Base-by-base conservation (phyloP, 1,140 invertebrate species). In the Luehdorfia chinensis region DNA sequence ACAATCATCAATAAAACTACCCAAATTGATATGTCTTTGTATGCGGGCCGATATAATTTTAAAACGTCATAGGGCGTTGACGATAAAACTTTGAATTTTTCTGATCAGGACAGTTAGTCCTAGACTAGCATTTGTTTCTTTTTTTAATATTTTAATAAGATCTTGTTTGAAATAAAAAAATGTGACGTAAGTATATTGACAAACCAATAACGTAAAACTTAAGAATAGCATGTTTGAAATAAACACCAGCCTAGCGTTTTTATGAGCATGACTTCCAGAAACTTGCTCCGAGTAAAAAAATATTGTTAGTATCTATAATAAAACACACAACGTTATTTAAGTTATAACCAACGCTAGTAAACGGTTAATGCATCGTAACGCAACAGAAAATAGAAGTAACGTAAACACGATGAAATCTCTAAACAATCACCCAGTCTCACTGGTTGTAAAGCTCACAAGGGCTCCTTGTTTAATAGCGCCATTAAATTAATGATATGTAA, bases 401-500 rank as follows among this genome's bases (percentile, higher is more conserved):
- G 52, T 47, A 64, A 57, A 60, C 57, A 55, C 33, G 28, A 43
- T 37, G 41, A 53, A 37, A 53, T 48, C 34, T 50, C 27, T 53
- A 50, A 60, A 64, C 57, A 61, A 62, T 63, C 50, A 43, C 8
- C 48, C 56, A 50, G 62, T 58, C 32, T 48, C 50, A 49, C 58
- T 48, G 50, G 34, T 36, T 61, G 23, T 36, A 47, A 39, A 55
- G 31, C 44, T 27, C 25, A 69, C 63, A 66, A 66, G 56, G 55
- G 65, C 54, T 59, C 53, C 41, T 67, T 71, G 64, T 75, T 59
- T 73, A 62, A 73, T 64, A 60, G 52, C 45, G 50, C 65, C 66
- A 71, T 80, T 75, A 81, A 75, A 58, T 65, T 70, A 72, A 80
- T 79, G 68, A 75, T 62, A 72, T 56, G 50, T 66, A 68, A 75